These are phyloP conservation scores for Phataginus tricuspis DNA, from an alignment of 2,797 vertebrate species.

Conservation along the genomic window DNA sequence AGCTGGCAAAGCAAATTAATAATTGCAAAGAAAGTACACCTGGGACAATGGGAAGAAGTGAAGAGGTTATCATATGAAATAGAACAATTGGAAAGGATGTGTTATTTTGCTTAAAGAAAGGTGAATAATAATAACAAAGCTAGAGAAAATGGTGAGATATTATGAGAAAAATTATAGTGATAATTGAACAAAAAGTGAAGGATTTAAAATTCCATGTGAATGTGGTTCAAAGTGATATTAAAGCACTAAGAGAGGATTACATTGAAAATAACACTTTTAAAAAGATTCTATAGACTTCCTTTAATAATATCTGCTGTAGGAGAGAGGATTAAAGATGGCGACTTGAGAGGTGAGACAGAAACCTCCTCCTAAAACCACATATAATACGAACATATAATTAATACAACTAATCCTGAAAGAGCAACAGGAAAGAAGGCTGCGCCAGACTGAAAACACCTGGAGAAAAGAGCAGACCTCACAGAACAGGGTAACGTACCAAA, in stretches of 20 bases:
- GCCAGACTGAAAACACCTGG: too few species aligned
- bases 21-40: slow-evolving; percentile 38
- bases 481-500: too few species aligned
- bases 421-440: too few species aligned
- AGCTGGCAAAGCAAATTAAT: slow-evolving; percentile 56
- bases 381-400: too few species aligned
- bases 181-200: slow-evolving; percentile 38
- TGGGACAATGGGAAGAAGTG: neutral
- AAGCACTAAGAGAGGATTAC: neutral
- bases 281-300: neutral
- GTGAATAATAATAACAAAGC: neutral
- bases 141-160: slow-evolving; percentile 29
- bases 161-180: neutral
- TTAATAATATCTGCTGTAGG: too few species aligned
- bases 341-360: too few species aligned
- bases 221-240: neutral
- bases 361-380: too few species aligned
- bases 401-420: too few species aligned
- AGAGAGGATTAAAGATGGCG: too few species aligned
- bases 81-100: slow-evolving; percentile 44
- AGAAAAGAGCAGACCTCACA: too few species aligned
- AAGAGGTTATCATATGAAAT: neutral
- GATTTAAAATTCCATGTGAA: slow-evolving; percentile 34
- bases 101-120: slow-evolving; percentile 53
- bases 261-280: neutral